Conservation (phyloP, 1,140 invertebrate species). For the Drosophila nigromelanica region DNA sequence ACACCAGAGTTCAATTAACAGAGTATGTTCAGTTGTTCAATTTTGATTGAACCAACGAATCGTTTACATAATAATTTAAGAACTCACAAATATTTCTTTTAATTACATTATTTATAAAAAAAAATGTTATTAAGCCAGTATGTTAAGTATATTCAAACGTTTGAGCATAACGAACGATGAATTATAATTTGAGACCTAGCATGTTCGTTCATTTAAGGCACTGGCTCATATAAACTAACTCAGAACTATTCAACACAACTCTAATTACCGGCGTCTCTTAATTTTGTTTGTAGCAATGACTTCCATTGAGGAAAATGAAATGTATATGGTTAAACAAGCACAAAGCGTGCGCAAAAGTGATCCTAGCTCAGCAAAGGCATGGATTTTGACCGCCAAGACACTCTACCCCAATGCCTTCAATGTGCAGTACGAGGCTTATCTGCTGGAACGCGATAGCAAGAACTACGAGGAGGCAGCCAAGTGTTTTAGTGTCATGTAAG, state of each 20-base stretch:
- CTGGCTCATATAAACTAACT: no score
- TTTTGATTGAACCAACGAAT: no score
- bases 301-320: conserved; percentile 55
- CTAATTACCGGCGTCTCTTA: conserved; percentile 27
- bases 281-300: conserved; percentile 18
- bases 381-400: conserved; percentile 95
- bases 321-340: conserved; percentile 66
- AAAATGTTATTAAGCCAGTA: no score
- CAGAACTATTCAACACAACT: conserved; percentile 1
- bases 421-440: conserved; percentile 93
- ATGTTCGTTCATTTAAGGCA: no score
- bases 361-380: conserved; percentile 92
- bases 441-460: conserved; percentile 90
- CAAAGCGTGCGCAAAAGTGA: conserved; percentile 84
- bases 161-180: no score
- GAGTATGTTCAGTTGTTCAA: no score
- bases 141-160: no score
- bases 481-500: conserved; percentile 89
- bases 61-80: no score
- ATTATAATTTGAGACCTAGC: no score
- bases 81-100: no score
- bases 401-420: conserved; percentile 93
- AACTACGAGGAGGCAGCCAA: conserved; percentile 92
- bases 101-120: no score
- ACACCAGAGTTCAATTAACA: no score